Evolutionary conservation across 2,797 vertebrate species (phyloP), one percentile per base, ranked within the genome.

Genomic region (Rhynchonycteris naso): DNA sequence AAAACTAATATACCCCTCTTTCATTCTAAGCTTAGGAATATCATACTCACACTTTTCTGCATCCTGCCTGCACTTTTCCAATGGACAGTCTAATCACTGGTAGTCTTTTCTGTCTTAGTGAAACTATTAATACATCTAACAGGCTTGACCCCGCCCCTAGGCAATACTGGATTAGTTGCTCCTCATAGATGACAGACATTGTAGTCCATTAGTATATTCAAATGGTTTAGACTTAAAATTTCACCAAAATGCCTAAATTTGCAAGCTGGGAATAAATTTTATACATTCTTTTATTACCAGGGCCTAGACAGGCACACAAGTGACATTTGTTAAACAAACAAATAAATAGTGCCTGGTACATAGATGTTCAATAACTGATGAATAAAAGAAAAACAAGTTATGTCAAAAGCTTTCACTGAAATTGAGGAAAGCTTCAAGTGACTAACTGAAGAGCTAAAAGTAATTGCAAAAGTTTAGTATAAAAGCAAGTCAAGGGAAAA

Each of bases 221-320:
- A 88, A 63, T 43, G 3, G 7, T 86, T 30, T 91, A 68, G 18
- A 84, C 66, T 66, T 91, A 81, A 89, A 95, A 90, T 50, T 80
- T 22, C 8, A 84, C 13, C 35, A 65, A 79, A n/a, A 15, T 59
- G 59, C 43, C 94, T 89, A 59, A 85, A 85, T 43, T 90, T 56
- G 4, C 9, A 24, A 22, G 1, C 22, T 90, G 16, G 59, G 13
- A 79, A 71, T 86, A 18, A 9, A 66, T 72, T 68, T 69, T 68
- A 74, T 6, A 74, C 4, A 63, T 28, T 80, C n/a, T 81, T 95
- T 52, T 58, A 84, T 97, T 81, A 61, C 43, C 47, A 74, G 22
- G 16, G 22, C 16, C 43, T 33, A 68, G 33, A 88, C 1, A 89
- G 43, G 69, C 3, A 33, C 3, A 52, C 8, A 74, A 52, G 5